phyloP scores from a whole-genome alignment of 2,888 invertebrate species.

The Philereme vetulata region DNA sequence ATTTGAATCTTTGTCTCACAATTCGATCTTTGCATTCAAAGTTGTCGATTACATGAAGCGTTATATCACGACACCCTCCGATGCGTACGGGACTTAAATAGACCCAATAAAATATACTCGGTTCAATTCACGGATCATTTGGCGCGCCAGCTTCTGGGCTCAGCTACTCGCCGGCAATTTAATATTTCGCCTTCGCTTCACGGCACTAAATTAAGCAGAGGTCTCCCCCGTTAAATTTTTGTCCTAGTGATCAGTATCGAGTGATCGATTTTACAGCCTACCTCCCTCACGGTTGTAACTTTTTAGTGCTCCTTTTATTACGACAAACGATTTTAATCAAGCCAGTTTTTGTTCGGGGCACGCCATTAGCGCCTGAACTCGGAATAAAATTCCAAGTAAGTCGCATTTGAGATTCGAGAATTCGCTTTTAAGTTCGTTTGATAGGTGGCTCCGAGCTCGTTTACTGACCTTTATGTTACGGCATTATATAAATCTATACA shows the following conservation, averaged over 20 bases:
- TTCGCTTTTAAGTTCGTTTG: slow-evolving; percentile 75
- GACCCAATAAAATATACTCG: slow-evolving; percentile 67
- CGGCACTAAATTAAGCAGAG: slow-evolving; percentile 57
- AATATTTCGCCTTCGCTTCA: slow-evolving; percentile 61
- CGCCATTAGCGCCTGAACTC: slow-evolving; percentile 75
- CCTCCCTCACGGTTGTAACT: slow-evolving; percentile 78
- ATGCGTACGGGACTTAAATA: slow-evolving; percentile 36
- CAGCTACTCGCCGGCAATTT: slow-evolving; percentile 49
- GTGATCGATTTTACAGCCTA: slow-evolving; percentile 81
- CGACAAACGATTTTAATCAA: slow-evolving; percentile 84
- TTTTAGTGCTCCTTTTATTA: slow-evolving; percentile 82
- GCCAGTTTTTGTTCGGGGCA: slow-evolving; percentile 78
- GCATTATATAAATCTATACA: slow-evolving; percentile 44
- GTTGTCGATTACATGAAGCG: slow-evolving; percentile 4
- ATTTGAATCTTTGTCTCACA: background rate
- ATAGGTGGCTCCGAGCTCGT: slow-evolving; percentile 57
- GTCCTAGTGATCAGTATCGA: slow-evolving; percentile 75
- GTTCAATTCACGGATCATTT: slow-evolving; percentile 70
- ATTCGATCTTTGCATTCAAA: background rate
- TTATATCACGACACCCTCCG: slow-evolving; percentile 18
- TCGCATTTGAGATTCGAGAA: slow-evolving; percentile 71
- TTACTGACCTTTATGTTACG: slow-evolving; percentile 41
- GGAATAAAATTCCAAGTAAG: slow-evolving; percentile 76
- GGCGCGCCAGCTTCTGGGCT: slow-evolving; percentile 40
- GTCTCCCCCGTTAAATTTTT: slow-evolving; percentile 70